phyloP scores from a whole-genome alignment of 2,888 invertebrate species.

The Heteromurus nitidus region DNA sequence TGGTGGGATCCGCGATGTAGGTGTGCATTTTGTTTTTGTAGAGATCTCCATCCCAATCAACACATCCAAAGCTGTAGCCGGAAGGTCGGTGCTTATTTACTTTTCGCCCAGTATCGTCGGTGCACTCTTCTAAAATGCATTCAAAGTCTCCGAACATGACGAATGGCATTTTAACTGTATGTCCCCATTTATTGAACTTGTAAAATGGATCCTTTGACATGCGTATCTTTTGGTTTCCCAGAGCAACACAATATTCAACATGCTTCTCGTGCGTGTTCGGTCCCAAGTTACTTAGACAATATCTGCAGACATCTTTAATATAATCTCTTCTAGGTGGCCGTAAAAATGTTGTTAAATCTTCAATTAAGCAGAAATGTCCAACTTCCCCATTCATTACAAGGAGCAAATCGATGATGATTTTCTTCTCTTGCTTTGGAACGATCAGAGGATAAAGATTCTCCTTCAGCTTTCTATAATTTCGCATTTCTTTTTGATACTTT shows the following conservation, averaged over 20 bases:
- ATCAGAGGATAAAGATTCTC: background rate
- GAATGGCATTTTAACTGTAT: background rate
- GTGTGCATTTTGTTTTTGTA: background rate
- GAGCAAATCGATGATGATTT: background rate
- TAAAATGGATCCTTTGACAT: background rate
- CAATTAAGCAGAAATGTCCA: conserved; percentile 5
- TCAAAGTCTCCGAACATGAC: conserved; percentile 12
- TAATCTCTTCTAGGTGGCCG: background rate
- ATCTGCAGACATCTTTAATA: background rate
- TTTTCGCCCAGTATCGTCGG: background rate
- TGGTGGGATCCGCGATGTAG: background rate
- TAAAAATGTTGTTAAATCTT: background rate
- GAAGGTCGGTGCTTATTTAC: background rate
- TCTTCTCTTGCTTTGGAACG: background rate
- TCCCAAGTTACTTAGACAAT: background rate
- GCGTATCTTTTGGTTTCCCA: background rate
- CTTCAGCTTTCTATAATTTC: background rate
- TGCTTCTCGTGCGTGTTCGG: background rate
- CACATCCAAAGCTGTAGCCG: background rate
- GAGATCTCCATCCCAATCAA: background rate
- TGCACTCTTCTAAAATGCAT: background rate
- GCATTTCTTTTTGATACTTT: background rate
- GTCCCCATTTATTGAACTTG: background rate
- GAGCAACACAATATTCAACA: background rate
- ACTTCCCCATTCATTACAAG: conserved; percentile 5